phyloP scores from a whole-genome alignment of 2,113 vertebrate genomes.

The Mola mola region DNA sequence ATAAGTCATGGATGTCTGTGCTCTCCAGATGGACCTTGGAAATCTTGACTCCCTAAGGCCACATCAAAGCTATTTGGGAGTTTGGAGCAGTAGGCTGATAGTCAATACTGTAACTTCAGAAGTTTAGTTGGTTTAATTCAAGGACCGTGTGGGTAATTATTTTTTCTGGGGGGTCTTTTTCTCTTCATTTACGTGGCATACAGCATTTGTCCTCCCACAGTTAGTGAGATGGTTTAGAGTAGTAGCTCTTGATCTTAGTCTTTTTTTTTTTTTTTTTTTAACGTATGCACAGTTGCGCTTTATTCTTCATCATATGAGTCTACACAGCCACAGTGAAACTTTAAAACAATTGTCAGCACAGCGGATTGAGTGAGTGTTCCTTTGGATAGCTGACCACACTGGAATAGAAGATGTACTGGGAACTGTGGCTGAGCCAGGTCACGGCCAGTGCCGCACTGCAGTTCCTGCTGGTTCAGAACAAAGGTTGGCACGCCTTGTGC shows the following conservation, averaged over 20 bases:
- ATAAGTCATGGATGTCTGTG: slow-evolving; percentile 52
- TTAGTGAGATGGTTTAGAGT: slow-evolving; percentile 26
- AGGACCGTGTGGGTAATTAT: slow-evolving; percentile 42
- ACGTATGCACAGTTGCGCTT: slow-evolving; percentile 11
- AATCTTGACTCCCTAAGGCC: slow-evolving; percentile 59
- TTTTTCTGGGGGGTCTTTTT: slow-evolving; percentile 38
- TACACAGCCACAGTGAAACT: not conserved
- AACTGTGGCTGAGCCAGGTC: slow-evolving; percentile 81
- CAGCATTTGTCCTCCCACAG: not conserved
- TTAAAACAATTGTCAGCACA: slow-evolving; percentile 2
- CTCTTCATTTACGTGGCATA: not conserved
- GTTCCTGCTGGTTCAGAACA: slow-evolving; percentile 75
- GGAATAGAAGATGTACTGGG: slow-evolving; percentile 79
- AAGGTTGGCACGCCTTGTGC: slow-evolving; percentile 72
- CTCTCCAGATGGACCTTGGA: slow-evolving; percentile 65
- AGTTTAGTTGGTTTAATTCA: slow-evolving; percentile 33
- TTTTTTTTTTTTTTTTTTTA: slow-evolving; percentile 7
- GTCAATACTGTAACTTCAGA: slow-evolving; percentile 44
- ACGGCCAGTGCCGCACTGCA: slow-evolving; percentile 68
- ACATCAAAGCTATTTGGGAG: slow-evolving; percentile 61
- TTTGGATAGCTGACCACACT: slow-evolving; percentile 24
- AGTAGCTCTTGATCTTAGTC: not conserved
- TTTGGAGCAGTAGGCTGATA: slow-evolving; percentile 39
- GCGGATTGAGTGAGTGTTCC: not conserved
- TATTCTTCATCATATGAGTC: not conserved